phyloP scores from a whole-genome alignment of 2,888 invertebrate species.

The Trissolcus japonicus region DNA sequence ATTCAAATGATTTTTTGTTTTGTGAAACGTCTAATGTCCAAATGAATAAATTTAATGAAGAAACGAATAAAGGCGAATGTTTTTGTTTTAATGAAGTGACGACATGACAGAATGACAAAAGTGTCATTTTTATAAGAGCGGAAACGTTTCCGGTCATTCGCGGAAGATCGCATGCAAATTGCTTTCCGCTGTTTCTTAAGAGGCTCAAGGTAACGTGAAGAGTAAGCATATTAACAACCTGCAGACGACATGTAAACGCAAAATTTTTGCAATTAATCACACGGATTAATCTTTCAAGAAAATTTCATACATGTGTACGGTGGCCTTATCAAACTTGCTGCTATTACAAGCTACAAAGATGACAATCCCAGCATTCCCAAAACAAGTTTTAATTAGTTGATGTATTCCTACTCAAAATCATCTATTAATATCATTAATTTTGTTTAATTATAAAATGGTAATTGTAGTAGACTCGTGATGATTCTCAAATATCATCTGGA shows the following conservation, averaged over 20 bases:
- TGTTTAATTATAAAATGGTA: no score
- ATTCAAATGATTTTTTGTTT: slow-evolving; percentile 1
- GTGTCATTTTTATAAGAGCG: slow-evolving; percentile 37
- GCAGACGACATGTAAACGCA: slow-evolving; percentile 54
- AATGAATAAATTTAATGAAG: no score
- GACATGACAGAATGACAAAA: slow-evolving; percentile 26
- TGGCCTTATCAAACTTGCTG: no score
- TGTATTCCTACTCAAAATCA: no score
- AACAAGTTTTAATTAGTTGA: no score
- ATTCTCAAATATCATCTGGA: no score
- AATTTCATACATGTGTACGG: slow-evolving; percentile 13
- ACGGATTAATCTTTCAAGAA: slow-evolving; percentile 35
- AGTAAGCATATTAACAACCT: slow-evolving; percentile 59
- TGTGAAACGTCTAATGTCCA: no score
- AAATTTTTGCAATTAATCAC: slow-evolving; percentile 62
- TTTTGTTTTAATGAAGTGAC: slow-evolving; percentile 31
- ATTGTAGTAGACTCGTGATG: no score
- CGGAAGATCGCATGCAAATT: slow-evolving; percentile 48
- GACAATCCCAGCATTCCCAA: no score
- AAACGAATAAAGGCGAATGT: background rate
- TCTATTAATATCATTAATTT: no score
- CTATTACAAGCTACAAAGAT: no score
- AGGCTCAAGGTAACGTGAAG: slow-evolving; percentile 21
- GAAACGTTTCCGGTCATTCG: slow-evolving; percentile 49
- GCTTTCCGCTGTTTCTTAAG: slow-evolving; percentile 51